A percentile compares a stretch with the other conserved stretches of the same genome.
These are phyloP conservation scores for Tenthredo mesomela DNA, from an alignment of 2,888 invertebrate genomes.

Conservation along the genomic window DNA sequence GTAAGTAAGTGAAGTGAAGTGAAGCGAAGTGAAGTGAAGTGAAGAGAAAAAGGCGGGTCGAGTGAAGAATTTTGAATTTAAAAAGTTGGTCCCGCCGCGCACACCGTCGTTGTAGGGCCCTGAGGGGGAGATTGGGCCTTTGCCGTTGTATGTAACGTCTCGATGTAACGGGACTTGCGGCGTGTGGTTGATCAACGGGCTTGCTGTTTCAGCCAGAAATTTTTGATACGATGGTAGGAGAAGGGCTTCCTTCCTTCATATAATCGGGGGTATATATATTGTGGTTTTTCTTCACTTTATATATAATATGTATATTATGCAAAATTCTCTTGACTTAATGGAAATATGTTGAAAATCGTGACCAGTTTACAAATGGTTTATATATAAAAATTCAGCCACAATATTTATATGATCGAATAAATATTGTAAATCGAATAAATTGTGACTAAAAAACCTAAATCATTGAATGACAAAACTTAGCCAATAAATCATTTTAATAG, in stretches of 20 bases:
- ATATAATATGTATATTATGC: constrained; percentile 22
- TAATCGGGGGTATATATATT: background rate
- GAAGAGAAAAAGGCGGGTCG: constrained; percentile 42
- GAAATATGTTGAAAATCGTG: constrained; percentile 12
- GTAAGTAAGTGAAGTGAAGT: background rate
- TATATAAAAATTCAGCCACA: too few relatives aligned
- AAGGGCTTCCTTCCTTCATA: constrained; percentile 15
- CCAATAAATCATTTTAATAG: background rate
- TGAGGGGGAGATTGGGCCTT: constrained; percentile 18
- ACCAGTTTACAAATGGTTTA: background rate
- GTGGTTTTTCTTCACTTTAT: constrained; percentile 32
- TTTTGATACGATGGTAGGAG: constrained; percentile 20
- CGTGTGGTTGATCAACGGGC: constrained; percentile 49
- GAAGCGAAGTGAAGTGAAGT: background rate
- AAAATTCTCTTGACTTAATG: constrained; percentile 19
- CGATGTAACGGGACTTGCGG: constrained; percentile 45
- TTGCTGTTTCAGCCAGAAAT: background rate
- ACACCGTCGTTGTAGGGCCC: constrained; percentile 20
- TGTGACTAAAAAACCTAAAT: background rate
- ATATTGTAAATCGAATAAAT: background rate
- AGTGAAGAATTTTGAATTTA: constrained; percentile 51
- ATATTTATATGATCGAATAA: background rate
- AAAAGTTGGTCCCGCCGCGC: constrained; percentile 40
- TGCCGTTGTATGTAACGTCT: constrained; percentile 24
- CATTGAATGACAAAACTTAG: background rate